Conservation (phyloP, 2,888 invertebrate genomes). For the Panopea generosa region DNA sequence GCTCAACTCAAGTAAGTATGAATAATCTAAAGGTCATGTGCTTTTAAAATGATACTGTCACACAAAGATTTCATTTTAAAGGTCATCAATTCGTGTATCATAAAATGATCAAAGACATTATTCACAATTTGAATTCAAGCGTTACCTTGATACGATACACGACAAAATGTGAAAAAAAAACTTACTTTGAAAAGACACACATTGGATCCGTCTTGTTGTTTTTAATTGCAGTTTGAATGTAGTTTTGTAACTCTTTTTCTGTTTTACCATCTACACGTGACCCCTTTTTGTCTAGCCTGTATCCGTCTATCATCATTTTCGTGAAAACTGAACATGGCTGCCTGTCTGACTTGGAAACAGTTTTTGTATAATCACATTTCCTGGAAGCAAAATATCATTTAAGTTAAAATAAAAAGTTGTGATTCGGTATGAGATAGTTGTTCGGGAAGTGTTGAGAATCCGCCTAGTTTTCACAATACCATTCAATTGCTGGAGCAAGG, state of each 20-base stretch:
- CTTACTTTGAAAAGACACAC: constrained; percentile 46
- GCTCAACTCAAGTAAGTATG: no score
- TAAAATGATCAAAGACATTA: background rate
- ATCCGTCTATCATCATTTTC: constrained; percentile 36
- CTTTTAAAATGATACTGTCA: no score
- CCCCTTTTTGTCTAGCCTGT: constrained; percentile 22
- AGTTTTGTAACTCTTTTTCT: constrained; percentile 20
- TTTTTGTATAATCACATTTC: constrained; percentile 31
- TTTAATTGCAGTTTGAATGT: constrained; percentile 25
- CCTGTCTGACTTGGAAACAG: constrained; percentile 8
- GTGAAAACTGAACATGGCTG: constrained; percentile 47
- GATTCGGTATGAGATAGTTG: no score
- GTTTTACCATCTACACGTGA: constrained; percentile 32
- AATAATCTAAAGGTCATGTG: no score
- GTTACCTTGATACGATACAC: background rate
- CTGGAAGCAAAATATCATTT: constrained; percentile 19
- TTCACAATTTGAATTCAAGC: background rate
- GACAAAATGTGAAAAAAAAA: background rate
- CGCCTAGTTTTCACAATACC: no score
- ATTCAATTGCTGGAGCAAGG: no score
- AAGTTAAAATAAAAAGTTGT: background rate
- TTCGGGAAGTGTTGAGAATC: no score
- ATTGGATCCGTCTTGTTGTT: constrained; percentile 17
- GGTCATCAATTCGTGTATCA: background rate
- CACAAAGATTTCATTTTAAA: no score